A percentile compares a stretch with the other conserved stretches of the same genome.
These are phyloP conservation scores for Hippoglossus hippoglossus DNA, from an alignment of 2,797 vertebrate species.

Conservation along the genomic window DNA sequence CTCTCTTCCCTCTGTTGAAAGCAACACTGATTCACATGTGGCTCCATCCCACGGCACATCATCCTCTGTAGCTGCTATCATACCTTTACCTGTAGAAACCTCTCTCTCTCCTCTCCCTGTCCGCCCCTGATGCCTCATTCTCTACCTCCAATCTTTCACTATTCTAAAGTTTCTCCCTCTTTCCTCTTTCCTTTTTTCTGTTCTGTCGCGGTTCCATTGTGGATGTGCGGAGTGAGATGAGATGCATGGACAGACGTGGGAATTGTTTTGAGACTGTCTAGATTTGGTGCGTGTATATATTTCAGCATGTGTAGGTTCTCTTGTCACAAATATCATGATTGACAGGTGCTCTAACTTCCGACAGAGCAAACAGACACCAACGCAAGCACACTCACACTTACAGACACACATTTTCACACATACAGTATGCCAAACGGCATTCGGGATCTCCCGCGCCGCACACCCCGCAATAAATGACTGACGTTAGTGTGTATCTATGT, in stretches of 20 bases:
- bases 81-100: slow-evolving; percentile 50
- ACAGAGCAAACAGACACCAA: slow-evolving; percentile 21
- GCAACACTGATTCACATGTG: slow-evolving; percentile 36
- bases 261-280: slow-evolving; percentile 32
- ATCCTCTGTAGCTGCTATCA: slow-evolving; percentile 42
- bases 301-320: slow-evolving; percentile 17
- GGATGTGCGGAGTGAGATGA: slow-evolving; percentile 33
- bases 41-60: slow-evolving; percentile 43
- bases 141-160: slow-evolving; percentile 40
- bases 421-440: slow-evolving; percentile 44
- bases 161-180: slow-evolving; percentile 27
- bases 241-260: slow-evolving; percentile 15
- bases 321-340: slow-evolving; percentile 32
- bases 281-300: slow-evolving; percentile 6
- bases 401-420: slow-evolving; percentile 28
- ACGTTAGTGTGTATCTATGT: slow-evolving; percentile 41
- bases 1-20: slow-evolving; percentile 32
- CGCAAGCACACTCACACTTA: not conserved
- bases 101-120: slow-evolving; percentile 24
- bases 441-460: slow-evolving; percentile 10
- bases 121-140: slow-evolving; percentile 12
- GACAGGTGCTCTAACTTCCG: slow-evolving; percentile 32
- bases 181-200: slow-evolving; percentile 6
- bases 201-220: slow-evolving; percentile 6
- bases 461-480: slow-evolving; percentile 52